These are phyloP conservation scores for Aramus guarauna DNA, from an alignment of 2,113 vertebrate genomes.

Conservation along the genomic window DNA sequence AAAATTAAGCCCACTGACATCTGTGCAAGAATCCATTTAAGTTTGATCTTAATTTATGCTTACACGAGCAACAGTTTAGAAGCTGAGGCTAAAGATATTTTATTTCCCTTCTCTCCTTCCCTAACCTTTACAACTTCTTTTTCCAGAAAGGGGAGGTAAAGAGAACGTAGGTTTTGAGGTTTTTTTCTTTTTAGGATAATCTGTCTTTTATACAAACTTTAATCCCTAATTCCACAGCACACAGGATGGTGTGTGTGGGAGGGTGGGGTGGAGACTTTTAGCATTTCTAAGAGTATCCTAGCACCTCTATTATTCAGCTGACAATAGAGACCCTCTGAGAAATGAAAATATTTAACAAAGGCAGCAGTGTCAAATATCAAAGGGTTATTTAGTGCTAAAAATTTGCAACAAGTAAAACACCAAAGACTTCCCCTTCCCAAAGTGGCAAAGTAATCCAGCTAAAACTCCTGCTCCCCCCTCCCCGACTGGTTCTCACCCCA, in stretches of 20 bases:
- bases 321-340: slow-evolving; percentile 64
- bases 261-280: slow-evolving; percentile 39
- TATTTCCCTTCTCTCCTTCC: not conserved
- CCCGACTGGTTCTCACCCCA: not conserved
- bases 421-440: slow-evolving; percentile 24
- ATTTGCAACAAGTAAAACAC: slow-evolving; percentile 51
- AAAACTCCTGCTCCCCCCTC: not conserved
- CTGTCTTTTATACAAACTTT: slow-evolving; percentile 45
- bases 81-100: slow-evolving; percentile 1
- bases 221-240: slow-evolving; percentile 60
- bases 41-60: slow-evolving; percentile 10
- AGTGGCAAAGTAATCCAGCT: slow-evolving; percentile 15
- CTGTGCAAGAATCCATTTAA: not conserved
- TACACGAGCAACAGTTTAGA: not conserved
- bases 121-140: not conserved
- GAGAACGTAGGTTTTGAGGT: not conserved
- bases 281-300: slow-evolving; percentile 71
- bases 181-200: slow-evolving; percentile 1
- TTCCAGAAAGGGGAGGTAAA: not conserved
- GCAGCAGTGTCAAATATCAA: slow-evolving; percentile 65
- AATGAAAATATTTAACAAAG: slow-evolving; percentile 72
- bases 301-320: slow-evolving; percentile 58
- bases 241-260: slow-evolving; percentile 3
- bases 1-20: slow-evolving; percentile 1
- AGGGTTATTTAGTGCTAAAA: slow-evolving; percentile 52